Evolutionary conservation across 2,888 invertebrate species (phyloP), one percentile per base, ranked within the genome.

Genomic region (Spilarctia lutea): DNA sequence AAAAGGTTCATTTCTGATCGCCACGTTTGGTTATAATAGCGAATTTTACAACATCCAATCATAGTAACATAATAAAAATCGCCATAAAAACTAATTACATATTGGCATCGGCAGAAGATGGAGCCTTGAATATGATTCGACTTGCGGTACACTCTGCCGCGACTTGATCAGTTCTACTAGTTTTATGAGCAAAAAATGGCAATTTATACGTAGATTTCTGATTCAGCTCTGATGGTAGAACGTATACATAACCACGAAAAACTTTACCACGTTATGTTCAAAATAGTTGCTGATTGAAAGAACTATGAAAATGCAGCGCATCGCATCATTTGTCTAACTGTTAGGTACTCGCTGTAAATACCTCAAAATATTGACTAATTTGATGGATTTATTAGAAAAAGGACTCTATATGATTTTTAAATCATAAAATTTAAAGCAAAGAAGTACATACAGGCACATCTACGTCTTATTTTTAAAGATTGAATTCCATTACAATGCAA

Each of bases 1-100:
- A 85, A 81, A 81, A 85, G 74, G 69, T 80, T 78, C 74, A 75
- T 72, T 81, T 82, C 56, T 74, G 79, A 79, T 78, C 79, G 81
- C 77, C 76, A 30, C 71, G 68, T 85, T 77, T 75, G 78, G 83
- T 76, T 72, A 81, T 85, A 78, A 85, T 81, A 78, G 79, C 83
- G 77, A 83, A 84, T 83, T 86, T 85, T 82, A 83, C 79, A 83
- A 83, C 83, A 83, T 82, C 83, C 82, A 85, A 85, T 85, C 85
- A 86, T 79, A 77, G 79, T 69, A 81, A 80, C 79, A 82, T 83
- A 82, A 85, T 86, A 85, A 86, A 86, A 81, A 81, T 81, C 78
- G 82, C 82, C 77, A 84, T 86, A 86, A 86, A 86, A 85, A 81
- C 79, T 80, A 85, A 84, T 84, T 81, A 84, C 74, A 75, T 81